These are phyloP conservation scores for Harpagoxenus sublaevis DNA, from an alignment of 2,888 invertebrate species.

Conservation along the genomic window DNA sequence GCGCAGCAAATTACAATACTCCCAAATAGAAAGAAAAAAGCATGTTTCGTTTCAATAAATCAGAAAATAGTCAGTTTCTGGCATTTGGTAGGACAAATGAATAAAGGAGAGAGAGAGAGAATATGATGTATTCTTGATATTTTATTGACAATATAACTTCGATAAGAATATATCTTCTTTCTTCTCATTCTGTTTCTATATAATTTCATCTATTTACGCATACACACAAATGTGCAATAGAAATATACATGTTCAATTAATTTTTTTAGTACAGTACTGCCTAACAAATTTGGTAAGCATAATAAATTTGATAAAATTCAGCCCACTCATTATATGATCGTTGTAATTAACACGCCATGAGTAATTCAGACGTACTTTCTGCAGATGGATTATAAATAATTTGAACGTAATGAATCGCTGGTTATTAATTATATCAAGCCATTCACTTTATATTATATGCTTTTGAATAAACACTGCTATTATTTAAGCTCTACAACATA, in stretches of 20 bases:
- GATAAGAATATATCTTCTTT: not conserved
- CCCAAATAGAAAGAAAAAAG: not conserved
- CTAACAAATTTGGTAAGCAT: not conserved
- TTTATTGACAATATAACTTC: not conserved
- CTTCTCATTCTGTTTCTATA: not conserved
- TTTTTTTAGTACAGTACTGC: not conserved
- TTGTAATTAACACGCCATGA: conserved; percentile 33
- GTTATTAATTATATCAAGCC: conserved; percentile 33
- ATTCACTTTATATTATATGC: conserved; percentile 19
- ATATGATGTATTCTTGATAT: not conserved
- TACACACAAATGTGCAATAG: not conserved
- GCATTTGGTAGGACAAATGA: not conserved
- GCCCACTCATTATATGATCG: conserved; percentile 14
- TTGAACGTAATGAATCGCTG: conserved; percentile 22
- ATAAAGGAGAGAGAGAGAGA: not conserved
- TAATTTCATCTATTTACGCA: not conserved
- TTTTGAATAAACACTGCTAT: conserved; percentile 25
- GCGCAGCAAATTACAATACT: not conserved
- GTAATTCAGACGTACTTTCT: conserved; percentile 13
- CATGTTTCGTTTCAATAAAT: not conserved
- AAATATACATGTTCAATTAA: not conserved
- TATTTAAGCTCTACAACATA: conserved; percentile 20
- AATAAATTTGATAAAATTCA: conserved; percentile 18
- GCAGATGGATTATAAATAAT: conserved; percentile 31
- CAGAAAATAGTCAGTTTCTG: not conserved